phyloP scores from a whole-genome alignment of 2,888 invertebrate species.

The Lasioglossum malachurum region DNA sequence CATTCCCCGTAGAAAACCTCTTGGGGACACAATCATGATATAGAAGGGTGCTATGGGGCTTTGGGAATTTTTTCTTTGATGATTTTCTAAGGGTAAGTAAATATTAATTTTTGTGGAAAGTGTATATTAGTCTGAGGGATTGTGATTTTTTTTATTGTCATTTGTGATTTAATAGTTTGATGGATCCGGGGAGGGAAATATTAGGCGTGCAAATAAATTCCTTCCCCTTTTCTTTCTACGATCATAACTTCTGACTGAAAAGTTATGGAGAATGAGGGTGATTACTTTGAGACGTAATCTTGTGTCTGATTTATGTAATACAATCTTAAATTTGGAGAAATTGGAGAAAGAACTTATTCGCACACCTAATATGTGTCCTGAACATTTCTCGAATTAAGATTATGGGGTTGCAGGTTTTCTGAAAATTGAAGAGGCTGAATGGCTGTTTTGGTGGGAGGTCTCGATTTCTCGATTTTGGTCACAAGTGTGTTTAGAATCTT shows the following conservation, averaged over 20 bases:
- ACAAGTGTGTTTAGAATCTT: background rate
- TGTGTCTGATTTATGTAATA: too few relatives aligned
- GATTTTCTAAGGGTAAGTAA: background rate
- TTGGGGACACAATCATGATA: background rate
- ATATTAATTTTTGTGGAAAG: background rate
- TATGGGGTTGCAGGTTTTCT: background rate
- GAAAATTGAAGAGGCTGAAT: background rate
- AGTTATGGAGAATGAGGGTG: too few relatives aligned
- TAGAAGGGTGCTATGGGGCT: background rate
- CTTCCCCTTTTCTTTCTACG: too few relatives aligned
- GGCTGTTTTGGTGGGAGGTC: background rate
- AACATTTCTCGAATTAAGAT: background rate
- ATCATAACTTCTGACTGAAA: too few relatives aligned
- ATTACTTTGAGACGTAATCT: too few relatives aligned
- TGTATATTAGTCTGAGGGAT: background rate
- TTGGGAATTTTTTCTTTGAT: background rate
- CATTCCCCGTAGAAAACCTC: background rate
- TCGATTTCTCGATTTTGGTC: background rate
- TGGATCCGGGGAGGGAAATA: accelerated
- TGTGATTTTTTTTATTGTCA: too few relatives aligned
- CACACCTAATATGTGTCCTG: too few relatives aligned
- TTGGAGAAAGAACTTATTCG: too few relatives aligned
- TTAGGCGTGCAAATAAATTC: too few relatives aligned
- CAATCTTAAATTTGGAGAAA: too few relatives aligned
- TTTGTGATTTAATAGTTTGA: background rate